Base-by-base conservation (phyloP, 2,113 vertebrate species). In the Leptodactylus fuscus region DNA sequence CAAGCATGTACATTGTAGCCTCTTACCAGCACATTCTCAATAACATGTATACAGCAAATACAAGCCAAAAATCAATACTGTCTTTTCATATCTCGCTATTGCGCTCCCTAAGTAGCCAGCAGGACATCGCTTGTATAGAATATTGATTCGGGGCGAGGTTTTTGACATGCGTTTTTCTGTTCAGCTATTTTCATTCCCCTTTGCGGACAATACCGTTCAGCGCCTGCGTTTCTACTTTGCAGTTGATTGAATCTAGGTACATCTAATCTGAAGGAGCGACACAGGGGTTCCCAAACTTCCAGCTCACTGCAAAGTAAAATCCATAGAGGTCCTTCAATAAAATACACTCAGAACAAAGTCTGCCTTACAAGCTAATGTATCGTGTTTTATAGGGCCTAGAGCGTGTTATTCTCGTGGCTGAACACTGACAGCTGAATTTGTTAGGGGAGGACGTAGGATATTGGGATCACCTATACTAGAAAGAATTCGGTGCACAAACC, bases 251-350 rank as follows among this genome's bases (percentile, higher is more conserved):
- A 53, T 53, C 4, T 78, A 32, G 58, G 60, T 67, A 22, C 60
- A 78, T 85, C 78, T 53, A 20, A 69, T 67, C 29, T 78, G 46
- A 69, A 48, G 29, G 13, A n/a, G 73, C 73, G 53, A 20, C 60
- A 78, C 74, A 55, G 83, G 82, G 74, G 58, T 32, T 27, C 24
- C 5, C n/a, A 78, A 49, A 51, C 55, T 78, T 69, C 46, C 24
- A 69, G 38, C 58, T 16, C 22, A 36, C 27, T 22, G 69, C 6
- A 53, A 78, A 85, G 55, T 69, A 67, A 67, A 85, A 67, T 60
- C 74, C 74, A 49, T 46, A 69, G 74, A 69, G 46, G 44, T 51
- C 83, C 58, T 69, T 38, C 44, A 85, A 78, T 85, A 65, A 5
- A 41, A 38, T 69, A 22, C 55, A 51, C 73, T 69, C 24, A 78